Base-by-base conservation (phyloP, 2,888 invertebrate genomes). In the Dicycla oo region DNA sequence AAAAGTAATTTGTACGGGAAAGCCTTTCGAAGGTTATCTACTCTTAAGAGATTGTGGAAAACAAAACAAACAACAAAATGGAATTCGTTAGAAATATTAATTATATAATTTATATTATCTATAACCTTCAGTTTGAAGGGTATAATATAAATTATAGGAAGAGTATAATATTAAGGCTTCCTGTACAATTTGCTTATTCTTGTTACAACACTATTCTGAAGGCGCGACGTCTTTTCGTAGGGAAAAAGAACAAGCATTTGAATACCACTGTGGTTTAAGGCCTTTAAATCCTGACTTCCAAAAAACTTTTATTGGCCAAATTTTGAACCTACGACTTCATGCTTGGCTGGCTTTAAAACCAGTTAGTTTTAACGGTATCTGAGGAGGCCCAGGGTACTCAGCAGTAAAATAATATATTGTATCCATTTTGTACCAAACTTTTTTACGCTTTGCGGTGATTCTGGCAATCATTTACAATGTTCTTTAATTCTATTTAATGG, bases 401-500 rank as follows among this genome's bases (percentile, higher is more conserved):
- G 23, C 10, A 38, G 38, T 58, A 58, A 38, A n/a, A 57, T 38
- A 58, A 38, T 15, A 57, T 38, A 6, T n/a, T 57, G 13, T 15
- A 58, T 40, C 11, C 0, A 8, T n/a, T 49, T 43, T 11, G 8
- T 58, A 5, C 20, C 7, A 45, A 53, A 3, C 38, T 53, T 70
- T 58, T 30, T 62, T 15, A 23, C 7, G 4, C 26, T 15, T 58
- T 10, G 10, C 49, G 45, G 30, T 47, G 51, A 51, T 11, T 43
- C 30, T 13, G 30, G 45, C n/a, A 40, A 60, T 54, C 23, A 38
- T 66, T 74, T 13, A 53, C 75, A 49, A 75, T 53, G 45, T 65
- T 69, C 40, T 65, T 63, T 64, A 70, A 70, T 76, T 76, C 54
- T 51, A 56, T 57, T 62, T 61, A 60, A 75, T 73, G 56, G 67